Evolutionary conservation across 2,888 invertebrate species (phyloP), one percentile per base, ranked within the genome.

Genomic region (Creontiades dilutus): DNA sequence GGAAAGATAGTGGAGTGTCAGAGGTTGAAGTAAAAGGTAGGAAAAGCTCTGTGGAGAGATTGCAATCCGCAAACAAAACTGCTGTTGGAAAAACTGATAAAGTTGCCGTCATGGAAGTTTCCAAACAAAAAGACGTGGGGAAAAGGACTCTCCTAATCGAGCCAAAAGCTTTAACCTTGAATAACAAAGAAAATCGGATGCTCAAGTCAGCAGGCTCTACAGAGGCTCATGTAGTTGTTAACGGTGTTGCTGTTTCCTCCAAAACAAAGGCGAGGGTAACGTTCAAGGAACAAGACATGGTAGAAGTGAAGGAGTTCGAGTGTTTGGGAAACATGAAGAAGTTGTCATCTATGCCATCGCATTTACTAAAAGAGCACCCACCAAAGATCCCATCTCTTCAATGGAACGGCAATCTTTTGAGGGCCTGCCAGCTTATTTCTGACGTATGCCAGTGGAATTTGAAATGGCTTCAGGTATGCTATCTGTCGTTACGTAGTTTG

Each of bases 301-400:
- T 28, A 16, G 80, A 89, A 80, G 78, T 80, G 14, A 78, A 61
- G n/a, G 89, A 89, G 47, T 89, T 81, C 61, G 55, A 81, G 16
- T 89, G 80, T n/a, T 19, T 46, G 19, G 89, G 80, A 13, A 81
- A 55, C 48, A 80, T 89, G 80, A 89, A 89, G 46, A 89, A 89
- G 48, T 19, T 89, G 19, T 76, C 86, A 46, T 46, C 68, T 5
- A 76, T 75, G 48, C 86, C 86, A 14, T 14, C 80, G n/a, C 81
- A 80, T 16, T 23, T 57, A 19, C 57, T 81, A 9, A 89, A 89
- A 81, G 89, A 89, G n/a, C 57, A 57, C 23, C 80, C 61, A 5
- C 52, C 81, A 14, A 89, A 80, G 46, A 16, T 61, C 4, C 89
- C 81, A 4, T 13, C 61, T 1, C 12, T 81, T 2, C 57, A 55